Evolutionary conservation across 2,797 vertebrate genomes (phyloP).

Genomic region (Paguma larvata): DNA sequence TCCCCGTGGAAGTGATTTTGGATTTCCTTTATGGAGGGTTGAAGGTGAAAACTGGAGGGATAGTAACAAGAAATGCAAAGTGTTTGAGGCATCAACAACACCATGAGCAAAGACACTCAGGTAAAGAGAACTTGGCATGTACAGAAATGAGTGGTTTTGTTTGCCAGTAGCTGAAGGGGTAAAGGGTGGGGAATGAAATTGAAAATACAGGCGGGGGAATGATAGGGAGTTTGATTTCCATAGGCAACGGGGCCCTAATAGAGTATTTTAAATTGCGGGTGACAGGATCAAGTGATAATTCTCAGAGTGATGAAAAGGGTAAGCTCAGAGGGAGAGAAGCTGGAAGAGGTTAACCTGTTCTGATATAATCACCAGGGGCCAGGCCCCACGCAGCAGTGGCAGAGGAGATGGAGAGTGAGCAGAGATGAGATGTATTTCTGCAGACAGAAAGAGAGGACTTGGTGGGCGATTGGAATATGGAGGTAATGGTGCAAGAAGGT

Average conservation of each 20-base stretch:
- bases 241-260: neutral
- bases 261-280: neutral
- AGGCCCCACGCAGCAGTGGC: neutral
- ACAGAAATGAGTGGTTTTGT: neutral
- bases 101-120: neutral
- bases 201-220: neutral
- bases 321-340: neutral
- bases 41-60: neutral
- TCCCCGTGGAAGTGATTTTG: neutral
- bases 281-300: neutral
- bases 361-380: neutral
- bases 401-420: neutral
- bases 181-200: neutral
- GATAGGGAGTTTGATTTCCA: neutral
- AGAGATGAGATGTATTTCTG: neutral
- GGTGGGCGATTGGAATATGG: accelerated
- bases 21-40: conserved; percentile 46
- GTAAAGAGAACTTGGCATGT: neutral
- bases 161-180: neutral
- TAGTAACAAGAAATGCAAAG: neutral
- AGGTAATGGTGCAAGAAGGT: neutral
- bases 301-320: neutral
- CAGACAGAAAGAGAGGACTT: neutral
- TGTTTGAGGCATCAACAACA: neutral
- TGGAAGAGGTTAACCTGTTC: neutral